Conservation (phyloP, 1,140 invertebrate genomes). For the Drosophila sproati region DNA sequence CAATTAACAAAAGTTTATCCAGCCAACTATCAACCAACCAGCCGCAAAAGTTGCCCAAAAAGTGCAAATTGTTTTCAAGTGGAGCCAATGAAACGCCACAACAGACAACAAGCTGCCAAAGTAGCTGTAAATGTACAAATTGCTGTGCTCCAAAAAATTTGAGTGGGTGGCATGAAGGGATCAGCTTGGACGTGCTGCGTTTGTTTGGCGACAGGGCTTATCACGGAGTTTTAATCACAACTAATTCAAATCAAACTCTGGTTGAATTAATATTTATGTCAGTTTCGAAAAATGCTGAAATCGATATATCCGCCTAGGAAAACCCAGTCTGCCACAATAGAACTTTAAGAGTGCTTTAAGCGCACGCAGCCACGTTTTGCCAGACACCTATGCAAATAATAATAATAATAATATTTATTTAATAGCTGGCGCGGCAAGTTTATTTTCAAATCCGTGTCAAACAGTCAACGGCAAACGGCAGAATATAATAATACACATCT, state of each 20-base stretch:
- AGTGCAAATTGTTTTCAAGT: conserved; percentile 65
- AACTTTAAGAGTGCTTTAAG: conserved; percentile 67
- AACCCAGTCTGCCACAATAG: not conserved
- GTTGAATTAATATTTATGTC: not conserved
- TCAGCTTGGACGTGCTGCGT: not conserved
- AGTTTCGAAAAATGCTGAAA: not conserved
- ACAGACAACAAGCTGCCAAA: not conserved
- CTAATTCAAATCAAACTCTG: not conserved
- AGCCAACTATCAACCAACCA: not conserved
- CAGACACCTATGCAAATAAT: not conserved
- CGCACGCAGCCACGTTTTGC: conserved; percentile 54
- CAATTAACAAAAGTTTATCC: conserved; percentile 33
- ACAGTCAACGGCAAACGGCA: conserved; percentile 44
- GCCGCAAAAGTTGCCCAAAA: conserved; percentile 1
- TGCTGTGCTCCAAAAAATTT: conserved; percentile 35
- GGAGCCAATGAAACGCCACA: conserved; percentile 6
- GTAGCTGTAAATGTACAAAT: conserved; percentile 60
- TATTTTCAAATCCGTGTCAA: conserved; percentile 76
- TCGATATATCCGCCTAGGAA: not conserved
- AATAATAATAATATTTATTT: conserved; percentile 37
- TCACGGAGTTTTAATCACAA: not conserved
- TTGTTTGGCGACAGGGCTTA: not conserved
- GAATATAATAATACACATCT: conserved; percentile 63
- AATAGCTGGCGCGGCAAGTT: conserved; percentile 45
- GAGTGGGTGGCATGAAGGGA: conserved; percentile 22